Evolutionary conservation across 2,113 vertebrate species (phyloP).

Genomic region (Dolichotis patagonum): DNA sequence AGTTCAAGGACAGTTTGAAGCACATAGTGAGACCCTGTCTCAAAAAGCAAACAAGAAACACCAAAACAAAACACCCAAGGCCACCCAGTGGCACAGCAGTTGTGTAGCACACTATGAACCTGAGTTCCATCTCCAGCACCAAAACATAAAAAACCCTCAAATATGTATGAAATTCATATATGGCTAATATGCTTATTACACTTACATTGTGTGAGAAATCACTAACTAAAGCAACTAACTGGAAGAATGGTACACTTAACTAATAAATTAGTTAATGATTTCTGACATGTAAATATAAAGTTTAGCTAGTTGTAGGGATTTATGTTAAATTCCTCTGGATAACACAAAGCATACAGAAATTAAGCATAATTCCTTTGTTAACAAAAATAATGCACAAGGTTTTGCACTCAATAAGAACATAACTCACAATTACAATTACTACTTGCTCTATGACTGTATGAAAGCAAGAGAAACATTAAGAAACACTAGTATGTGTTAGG

Average conservation of each 20-base stretch:
- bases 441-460: background rate
- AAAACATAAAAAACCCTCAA: background rate
- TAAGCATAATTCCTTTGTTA: background rate
- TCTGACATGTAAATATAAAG: conserved; percentile 43
- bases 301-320: background rate
- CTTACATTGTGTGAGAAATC: conserved; percentile 48
- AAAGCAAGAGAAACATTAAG: background rate
- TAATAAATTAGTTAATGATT: conserved; percentile 66
- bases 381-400: background rate
- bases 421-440: background rate
- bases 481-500: background rate
- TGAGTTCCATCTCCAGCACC: background rate
- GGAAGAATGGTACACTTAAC: background rate
- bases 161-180: background rate
- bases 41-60: background rate
- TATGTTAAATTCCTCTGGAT: background rate
- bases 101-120: background rate
- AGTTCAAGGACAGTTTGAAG: background rate
- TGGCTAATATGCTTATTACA: conserved; percentile 11
- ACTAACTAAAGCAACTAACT: conserved; percentile 52
- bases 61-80: background rate
- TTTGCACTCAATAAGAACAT: background rate
- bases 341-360: background rate
- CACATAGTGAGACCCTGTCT: background rate
- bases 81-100: background rate